Conservation (phyloP, 2,888 invertebrate species). For the Congeria kusceri region DNA sequence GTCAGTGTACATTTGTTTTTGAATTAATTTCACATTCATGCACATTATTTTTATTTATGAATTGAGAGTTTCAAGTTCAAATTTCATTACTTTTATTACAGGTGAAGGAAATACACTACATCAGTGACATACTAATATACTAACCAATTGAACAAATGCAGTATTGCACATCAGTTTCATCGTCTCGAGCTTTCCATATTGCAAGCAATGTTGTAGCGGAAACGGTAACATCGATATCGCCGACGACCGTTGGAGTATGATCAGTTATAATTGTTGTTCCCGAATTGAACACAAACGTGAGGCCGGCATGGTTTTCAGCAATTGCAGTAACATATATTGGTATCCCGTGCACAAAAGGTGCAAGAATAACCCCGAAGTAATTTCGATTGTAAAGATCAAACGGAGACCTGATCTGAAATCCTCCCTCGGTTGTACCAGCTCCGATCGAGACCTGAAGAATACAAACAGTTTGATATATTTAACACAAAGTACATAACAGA, state of each 20-base stretch:
- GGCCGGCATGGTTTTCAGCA: conserved; percentile 63
- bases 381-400: conserved; percentile 16
- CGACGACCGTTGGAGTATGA: conserved; percentile 60
- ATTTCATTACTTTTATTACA: too few species aligned
- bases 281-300: conserved; percentile 48
- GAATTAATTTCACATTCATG: too few species aligned
- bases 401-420: conserved; percentile 60
- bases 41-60: too few species aligned
- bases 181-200: conserved; percentile 29
- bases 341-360: conserved; percentile 53
- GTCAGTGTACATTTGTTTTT: too few species aligned
- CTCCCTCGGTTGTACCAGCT: conserved; percentile 57
- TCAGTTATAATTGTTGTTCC: conserved; percentile 52
- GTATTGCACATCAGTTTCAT: conserved; percentile 32
- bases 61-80: too few species aligned
- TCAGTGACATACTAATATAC: background rate
- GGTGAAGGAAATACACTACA: too few species aligned
- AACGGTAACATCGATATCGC: conserved; percentile 6
- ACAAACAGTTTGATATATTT: background rate
- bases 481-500: too few species aligned
- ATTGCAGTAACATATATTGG: conserved; percentile 54
- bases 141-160: conserved; percentile 40
- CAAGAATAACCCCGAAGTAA: conserved; percentile 35
- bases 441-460: conserved; percentile 39
- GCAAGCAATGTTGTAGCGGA: background rate